These are phyloP conservation scores for Ahaetulla prasina DNA, from an alignment of 2,113 vertebrate species.

Conservation along the genomic window DNA sequence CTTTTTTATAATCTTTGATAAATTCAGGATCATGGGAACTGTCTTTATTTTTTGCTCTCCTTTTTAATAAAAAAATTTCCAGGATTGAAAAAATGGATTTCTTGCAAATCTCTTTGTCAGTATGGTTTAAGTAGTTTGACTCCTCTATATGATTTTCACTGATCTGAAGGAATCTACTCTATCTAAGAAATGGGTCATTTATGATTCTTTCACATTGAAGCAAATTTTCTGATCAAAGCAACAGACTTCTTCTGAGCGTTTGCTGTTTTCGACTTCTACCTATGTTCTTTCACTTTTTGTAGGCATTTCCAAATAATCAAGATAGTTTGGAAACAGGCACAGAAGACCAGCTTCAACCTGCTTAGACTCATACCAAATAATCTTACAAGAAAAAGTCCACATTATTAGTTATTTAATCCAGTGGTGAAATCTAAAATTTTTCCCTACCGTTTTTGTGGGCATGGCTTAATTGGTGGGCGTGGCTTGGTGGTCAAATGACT, in stretches of 20 bases:
- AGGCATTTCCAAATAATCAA: slow-evolving; percentile 8
- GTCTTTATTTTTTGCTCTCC: slow-evolving; percentile 33
- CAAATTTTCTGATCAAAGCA: slow-evolving; percentile 2
- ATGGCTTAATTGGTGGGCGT: too few relatives aligned
- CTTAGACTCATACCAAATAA: neutral
- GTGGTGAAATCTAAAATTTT: too few relatives aligned
- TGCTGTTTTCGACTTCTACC: neutral
- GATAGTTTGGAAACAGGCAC: slow-evolving; percentile 15
- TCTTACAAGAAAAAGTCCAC: neutral
- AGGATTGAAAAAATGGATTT: neutral
- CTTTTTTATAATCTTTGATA: neutral
- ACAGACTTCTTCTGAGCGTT: neutral
- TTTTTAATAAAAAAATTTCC: slow-evolving; percentile 17
- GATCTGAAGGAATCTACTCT: slow-evolving; percentile 20
- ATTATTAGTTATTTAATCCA: neutral
- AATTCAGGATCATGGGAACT: neutral
- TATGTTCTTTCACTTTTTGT: slow-evolving; percentile 32
- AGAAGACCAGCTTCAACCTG: slow-evolving; percentile 22
- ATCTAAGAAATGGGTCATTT: neutral
- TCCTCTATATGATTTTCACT: slow-evolving; percentile 14
- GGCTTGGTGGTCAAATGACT: too few relatives aligned
- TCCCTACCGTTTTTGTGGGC: too few relatives aligned
- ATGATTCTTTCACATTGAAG: neutral
- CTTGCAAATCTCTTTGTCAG: neutral
- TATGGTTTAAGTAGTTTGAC: slow-evolving; percentile 1